Conservation (phyloP, 2,113 vertebrate species). For the Micronycteris hirsuta region DNA sequence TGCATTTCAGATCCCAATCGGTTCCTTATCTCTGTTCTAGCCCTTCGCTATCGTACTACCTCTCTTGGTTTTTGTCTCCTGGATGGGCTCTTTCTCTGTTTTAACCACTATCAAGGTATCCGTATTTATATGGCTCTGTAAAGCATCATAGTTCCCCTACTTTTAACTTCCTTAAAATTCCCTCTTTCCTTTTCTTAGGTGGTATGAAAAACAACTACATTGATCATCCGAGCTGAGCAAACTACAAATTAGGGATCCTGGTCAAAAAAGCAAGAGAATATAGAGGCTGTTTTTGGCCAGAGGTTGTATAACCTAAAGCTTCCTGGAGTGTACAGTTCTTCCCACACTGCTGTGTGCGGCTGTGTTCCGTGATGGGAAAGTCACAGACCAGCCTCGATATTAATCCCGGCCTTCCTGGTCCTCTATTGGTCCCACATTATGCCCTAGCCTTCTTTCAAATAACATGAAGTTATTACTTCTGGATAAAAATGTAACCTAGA, state of each 20-base stretch:
- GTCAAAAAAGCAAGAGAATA: background rate
- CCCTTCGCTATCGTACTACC: background rate
- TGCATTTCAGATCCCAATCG: background rate
- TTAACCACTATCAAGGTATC: background rate
- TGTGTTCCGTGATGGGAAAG: background rate
- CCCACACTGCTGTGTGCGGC: background rate
- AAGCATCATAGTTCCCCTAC: background rate
- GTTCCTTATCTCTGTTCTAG: background rate
- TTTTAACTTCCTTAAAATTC: background rate
- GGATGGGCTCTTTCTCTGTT: background rate
- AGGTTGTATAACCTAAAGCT: background rate
- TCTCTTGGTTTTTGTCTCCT: background rate
- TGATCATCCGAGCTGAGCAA: background rate
- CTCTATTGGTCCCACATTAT: background rate
- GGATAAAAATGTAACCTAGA: background rate
- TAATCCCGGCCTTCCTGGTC: background rate
- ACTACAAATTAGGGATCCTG: background rate
- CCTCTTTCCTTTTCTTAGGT: background rate
- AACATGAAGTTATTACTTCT: background rate
- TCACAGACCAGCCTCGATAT: background rate
- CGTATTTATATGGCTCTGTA: background rate
- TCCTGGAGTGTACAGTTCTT: background rate
- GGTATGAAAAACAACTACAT: background rate
- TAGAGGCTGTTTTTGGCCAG: background rate
- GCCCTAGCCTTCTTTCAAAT: background rate